These are phyloP conservation scores for Acromyrmex charruanus DNA, from an alignment of 1,140 invertebrate species.

Conservation along the genomic window DNA sequence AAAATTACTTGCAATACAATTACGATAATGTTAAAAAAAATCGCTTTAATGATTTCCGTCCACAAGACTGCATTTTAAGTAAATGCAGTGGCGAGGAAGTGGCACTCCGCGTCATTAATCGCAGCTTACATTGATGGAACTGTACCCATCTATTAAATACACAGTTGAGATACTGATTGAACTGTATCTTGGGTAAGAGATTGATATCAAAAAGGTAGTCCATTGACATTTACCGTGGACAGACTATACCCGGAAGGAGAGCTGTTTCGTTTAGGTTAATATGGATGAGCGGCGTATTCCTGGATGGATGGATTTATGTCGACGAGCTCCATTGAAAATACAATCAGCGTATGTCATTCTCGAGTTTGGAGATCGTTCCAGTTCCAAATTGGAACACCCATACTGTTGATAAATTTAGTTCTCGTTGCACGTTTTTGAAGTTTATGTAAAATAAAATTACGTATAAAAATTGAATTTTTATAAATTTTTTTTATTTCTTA, in stretches of 20 bases:
- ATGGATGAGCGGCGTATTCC: conserved; percentile 73
- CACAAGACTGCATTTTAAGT: conserved; percentile 1
- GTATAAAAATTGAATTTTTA: neutral
- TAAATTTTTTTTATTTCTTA: neutral
- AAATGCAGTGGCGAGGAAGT: conserved; percentile 23
- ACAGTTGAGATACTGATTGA: conserved; percentile 10
- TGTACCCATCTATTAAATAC: conserved; percentile 32
- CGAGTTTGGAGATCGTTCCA: conserved; percentile 11
- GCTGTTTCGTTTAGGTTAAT: conserved; percentile 70
- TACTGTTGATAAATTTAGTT: conserved; percentile 64
- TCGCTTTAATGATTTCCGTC: conserved; percentile 34
- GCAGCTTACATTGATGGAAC: conserved; percentile 9
- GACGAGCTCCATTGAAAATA: conserved; percentile 72
- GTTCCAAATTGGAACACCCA: conserved; percentile 75
- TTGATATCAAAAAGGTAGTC: conserved; percentile 66
- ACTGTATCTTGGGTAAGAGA: conserved; percentile 12
- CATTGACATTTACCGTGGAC: conserved; percentile 56
- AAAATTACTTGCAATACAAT: conserved; percentile 2
- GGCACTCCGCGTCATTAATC: conserved; percentile 48
- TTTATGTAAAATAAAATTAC: neutral
- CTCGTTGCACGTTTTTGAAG: neutral
- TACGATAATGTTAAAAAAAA: conserved; percentile 30
- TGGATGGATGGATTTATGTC: conserved; percentile 63
- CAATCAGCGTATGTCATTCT: conserved; percentile 67
- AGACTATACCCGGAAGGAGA: conserved; percentile 74